phyloP scores from a whole-genome alignment of 2,797 vertebrate genomes.

The Molossus molossus region DNA sequence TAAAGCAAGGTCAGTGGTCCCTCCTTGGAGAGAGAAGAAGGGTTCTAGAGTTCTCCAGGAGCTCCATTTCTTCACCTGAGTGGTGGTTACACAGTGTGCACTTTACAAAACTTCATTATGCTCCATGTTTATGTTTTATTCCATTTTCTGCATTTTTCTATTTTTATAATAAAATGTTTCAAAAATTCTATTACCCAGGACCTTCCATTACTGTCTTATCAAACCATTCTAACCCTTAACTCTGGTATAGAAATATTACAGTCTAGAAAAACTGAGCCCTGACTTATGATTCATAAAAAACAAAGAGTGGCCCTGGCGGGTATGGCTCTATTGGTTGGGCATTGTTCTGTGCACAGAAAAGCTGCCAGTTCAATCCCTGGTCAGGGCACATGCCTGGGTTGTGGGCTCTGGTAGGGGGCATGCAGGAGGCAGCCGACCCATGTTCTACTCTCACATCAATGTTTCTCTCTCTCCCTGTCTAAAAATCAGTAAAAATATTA shows the following conservation, averaged over 20 bases:
- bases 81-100: neutral
- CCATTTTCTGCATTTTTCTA: neutral
- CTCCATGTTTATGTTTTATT: neutral
- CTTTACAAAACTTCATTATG: neutral
- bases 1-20: neutral
- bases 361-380: no score
- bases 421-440: no score
- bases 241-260: neutral
- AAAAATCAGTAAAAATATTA: no score
- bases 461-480: no score
- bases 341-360: no score
- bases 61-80: neutral
- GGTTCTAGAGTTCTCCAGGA: neutral
- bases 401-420: no score
- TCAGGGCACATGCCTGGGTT: no score
- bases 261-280: constrained; percentile 20
- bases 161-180: neutral
- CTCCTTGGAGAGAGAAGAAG: neutral
- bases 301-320: no score
- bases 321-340: no score
- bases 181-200: neutral
- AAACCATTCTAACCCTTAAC: neutral
- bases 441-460: no score
- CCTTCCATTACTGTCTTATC: neutral
- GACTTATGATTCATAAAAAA: neutral